Evolutionary conservation across 2,113 vertebrate species (phyloP).

Genomic region (Aspiorhynchus laticeps): DNA sequence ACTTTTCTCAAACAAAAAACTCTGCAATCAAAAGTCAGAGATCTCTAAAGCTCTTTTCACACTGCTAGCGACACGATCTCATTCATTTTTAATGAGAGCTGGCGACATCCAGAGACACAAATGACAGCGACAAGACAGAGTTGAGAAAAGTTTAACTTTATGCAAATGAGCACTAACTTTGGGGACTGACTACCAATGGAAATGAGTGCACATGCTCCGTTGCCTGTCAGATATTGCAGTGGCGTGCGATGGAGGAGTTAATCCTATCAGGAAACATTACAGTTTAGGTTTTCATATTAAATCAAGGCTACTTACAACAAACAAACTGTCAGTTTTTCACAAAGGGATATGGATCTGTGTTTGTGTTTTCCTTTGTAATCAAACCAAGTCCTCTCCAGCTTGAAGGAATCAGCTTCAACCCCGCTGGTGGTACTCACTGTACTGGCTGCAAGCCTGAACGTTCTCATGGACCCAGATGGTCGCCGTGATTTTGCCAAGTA

Average conservation of each 20-base stretch:
- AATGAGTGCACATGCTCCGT: neutral
- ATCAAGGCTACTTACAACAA: neutral
- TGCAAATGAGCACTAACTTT: constrained; percentile 6
- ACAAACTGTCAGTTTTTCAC: neutral
- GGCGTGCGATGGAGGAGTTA: neutral
- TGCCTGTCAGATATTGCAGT: neutral
- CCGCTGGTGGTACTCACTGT: neutral
- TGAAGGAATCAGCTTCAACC: neutral
- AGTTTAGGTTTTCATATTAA: neutral
- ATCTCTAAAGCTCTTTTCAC: neutral
- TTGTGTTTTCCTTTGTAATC: neutral
- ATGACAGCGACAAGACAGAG: neutral
- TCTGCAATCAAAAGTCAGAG: neutral
- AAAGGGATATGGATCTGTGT: neutral
- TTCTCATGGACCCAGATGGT: neutral
- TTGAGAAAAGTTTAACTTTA: constrained; percentile 11
- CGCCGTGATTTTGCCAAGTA: too few species aligned
- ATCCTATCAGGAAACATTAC: neutral
- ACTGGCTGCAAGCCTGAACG: neutral
- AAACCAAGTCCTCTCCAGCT: neutral
- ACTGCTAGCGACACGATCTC: neutral
- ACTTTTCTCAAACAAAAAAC: neutral
- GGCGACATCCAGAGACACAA: neutral
- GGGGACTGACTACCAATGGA: neutral
- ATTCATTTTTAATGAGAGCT: constrained; percentile 16